Conservation (phyloP, 1,140 invertebrate genomes). For the Himalopsyche phryganea region DNA sequence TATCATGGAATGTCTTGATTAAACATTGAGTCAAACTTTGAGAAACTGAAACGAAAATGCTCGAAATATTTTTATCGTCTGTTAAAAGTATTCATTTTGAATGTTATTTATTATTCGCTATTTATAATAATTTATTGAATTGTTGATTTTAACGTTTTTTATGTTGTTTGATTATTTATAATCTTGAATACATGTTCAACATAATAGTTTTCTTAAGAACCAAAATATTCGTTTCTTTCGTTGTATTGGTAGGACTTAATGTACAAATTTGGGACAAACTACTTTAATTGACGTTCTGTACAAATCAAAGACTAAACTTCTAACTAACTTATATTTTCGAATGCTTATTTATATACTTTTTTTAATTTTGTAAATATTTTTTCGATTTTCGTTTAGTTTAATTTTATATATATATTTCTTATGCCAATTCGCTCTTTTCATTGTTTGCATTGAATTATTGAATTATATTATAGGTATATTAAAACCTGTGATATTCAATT, state of each 20-base stretch:
- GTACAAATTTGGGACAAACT: slow-evolving; percentile 14
- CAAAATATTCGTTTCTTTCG: slow-evolving; percentile 33
- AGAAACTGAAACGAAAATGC: no score
- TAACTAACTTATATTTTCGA: slow-evolving; percentile 6
- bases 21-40: no score
- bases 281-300: slow-evolving; percentile 16
- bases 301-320: slow-evolving; percentile 28
- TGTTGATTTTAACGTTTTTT: slow-evolving; percentile 21
- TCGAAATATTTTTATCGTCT: neutral
- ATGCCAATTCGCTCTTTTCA: slow-evolving; percentile 2
- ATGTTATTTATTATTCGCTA: slow-evolving; percentile 33
- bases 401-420: slow-evolving; percentile 13
- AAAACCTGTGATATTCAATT: slow-evolving; percentile 18
- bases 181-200: slow-evolving; percentile 2
- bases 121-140: slow-evolving; percentile 35
- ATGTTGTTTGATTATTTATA: slow-evolving; percentile 17
- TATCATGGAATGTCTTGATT: no score
- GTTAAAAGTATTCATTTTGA: neutral
- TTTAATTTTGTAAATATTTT: slow-evolving; percentile 14
- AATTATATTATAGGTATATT: neutral
- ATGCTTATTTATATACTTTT: slow-evolving; percentile 11
- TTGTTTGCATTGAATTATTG: slow-evolving; percentile 1
- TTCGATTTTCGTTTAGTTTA: slow-evolving; percentile 13
- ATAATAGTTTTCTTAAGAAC: slow-evolving; percentile 4
- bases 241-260: slow-evolving; percentile 26